Evolutionary conservation across 2,888 invertebrate genomes (phyloP), one percentile per base, ranked within the genome.

Genomic region (Lasioglossum lativentre): DNA sequence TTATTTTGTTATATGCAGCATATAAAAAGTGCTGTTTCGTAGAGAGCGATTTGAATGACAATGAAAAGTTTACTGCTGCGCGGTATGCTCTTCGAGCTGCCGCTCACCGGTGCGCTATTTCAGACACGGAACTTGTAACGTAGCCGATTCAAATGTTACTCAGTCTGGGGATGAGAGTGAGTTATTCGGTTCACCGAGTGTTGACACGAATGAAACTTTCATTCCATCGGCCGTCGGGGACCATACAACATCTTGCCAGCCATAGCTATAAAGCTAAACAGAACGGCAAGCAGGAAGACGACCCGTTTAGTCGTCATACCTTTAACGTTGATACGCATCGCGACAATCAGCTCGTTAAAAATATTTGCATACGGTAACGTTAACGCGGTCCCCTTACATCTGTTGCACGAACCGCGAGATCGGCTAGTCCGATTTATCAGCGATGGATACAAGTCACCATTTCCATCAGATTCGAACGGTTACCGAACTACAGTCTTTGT

Each of bases 341-440:
- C 75, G 38, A 71, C 56, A 75, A 79, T 80, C 80, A 76, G 71
- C 71, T 80, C 56, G 80, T 78, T 82, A 80, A 77, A 80, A 78
- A 71, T 83, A 90, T 87, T 90, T 88, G 80, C 84, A 85, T 84
- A 90, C 86, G 82, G 34, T 34, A 16, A 66, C 30, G 14, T 34
- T 2, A 34, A 19, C 34, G 19, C 23, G 77, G 63, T 68, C 73
- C 47, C 63, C 75, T 85, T 81, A 80, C 86, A 88, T 88, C 83
- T 86, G 82, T 80, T 88, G 74, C 79, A 66, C 70, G 71, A 80
- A 47, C 68, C 16, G n/a, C 34, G 70, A 78, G 84, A 80, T 86
- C 78, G 66, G 47, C 52, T 12, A 23, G 1, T 19, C 4, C 66
- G 86, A 84, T 86, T 10, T n/a, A 80, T 16, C 75, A n/a, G 63